Evolutionary conservation across 2,888 invertebrate species (phyloP).

Genomic region (Sericinus montela): DNA sequence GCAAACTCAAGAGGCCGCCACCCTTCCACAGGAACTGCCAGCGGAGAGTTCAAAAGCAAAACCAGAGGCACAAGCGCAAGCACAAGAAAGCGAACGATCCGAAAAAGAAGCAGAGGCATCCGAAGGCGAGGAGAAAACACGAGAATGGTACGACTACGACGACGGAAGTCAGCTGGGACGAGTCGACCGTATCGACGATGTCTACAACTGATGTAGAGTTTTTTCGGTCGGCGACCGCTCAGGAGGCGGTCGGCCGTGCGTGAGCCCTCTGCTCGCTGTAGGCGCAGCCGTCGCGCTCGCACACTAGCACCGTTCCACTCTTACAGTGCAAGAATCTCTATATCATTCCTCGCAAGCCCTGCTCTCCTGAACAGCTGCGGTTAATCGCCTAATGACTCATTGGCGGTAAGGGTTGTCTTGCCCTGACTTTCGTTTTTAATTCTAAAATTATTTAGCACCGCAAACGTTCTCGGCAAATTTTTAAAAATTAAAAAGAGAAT

Average conservation of each 20-base stretch:
- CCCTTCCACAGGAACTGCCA: slow-evolving; percentile 68
- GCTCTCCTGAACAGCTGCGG: slow-evolving; percentile 21
- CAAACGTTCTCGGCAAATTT: not conserved
- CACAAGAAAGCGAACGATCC: slow-evolving; percentile 72
- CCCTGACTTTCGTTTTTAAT: not conserved
- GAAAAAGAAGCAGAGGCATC: slow-evolving; percentile 74
- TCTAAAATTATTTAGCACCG: not conserved
- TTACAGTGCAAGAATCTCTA: slow-evolving; percentile 63
- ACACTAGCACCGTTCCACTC: slow-evolving; percentile 74
- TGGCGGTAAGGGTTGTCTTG: not conserved
- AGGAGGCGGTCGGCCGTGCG: slow-evolving; percentile 75
- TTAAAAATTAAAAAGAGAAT: not conserved
- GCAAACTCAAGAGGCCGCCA: slow-evolving; percentile 65
- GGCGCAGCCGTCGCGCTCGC: slow-evolving; percentile 74
- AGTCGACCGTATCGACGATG: slow-evolving; percentile 74
- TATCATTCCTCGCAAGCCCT: slow-evolving; percentile 32
- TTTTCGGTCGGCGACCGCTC: slow-evolving; percentile 79
- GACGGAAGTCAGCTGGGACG: slow-evolving; percentile 69
- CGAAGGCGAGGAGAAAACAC: slow-evolving; percentile 76
- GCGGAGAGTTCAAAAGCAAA: slow-evolving; percentile 68
- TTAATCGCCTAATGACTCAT: slow-evolving; percentile 39
- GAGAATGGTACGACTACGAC: slow-evolving; percentile 70
- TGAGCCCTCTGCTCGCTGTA: slow-evolving; percentile 68
- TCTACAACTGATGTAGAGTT: slow-evolving; percentile 76
- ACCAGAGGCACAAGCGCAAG: slow-evolving; percentile 64